phyloP scores from a whole-genome alignment of 2,888 invertebrate genomes.

The Trimorus sp. region DNA sequence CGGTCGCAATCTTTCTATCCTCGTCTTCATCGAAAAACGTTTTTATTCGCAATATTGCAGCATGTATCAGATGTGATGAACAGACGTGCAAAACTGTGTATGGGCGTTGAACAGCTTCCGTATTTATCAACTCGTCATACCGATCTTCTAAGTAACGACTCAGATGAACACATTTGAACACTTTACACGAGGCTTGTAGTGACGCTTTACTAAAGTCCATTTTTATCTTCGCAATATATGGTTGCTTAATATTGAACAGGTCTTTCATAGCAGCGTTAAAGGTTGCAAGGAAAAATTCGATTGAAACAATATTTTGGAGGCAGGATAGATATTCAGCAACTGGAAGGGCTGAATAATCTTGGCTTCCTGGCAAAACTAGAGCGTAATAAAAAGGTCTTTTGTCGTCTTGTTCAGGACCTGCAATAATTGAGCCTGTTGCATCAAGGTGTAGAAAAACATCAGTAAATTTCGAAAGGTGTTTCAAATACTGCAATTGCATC shows the following conservation, averaged over 20 bases:
- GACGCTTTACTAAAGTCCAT: slow-evolving; percentile 29
- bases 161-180: slow-evolving; percentile 20
- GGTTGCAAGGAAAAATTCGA: slow-evolving; percentile 4
- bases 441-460: slow-evolving; percentile 40
- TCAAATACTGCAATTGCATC: slow-evolving; percentile 27
- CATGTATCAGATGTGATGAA: slow-evolving; percentile 45
- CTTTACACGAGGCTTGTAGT: slow-evolving; percentile 17
- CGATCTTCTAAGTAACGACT: slow-evolving; percentile 16
- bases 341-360: slow-evolving; percentile 16
- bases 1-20: slow-evolving; percentile 1
- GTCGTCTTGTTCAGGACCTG: slow-evolving; percentile 7
- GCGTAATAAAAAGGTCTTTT: slow-evolving; percentile 32
- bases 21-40: slow-evolving; percentile 12
- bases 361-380: slow-evolving; percentile 9
- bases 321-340: slow-evolving; percentile 36
- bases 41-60: slow-evolving; percentile 32
- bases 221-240: slow-evolving; percentile 20
- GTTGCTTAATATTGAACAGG: neutral
- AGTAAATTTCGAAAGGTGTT: slow-evolving; percentile 4
- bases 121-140: slow-evolving; percentile 13
- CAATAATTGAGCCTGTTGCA: slow-evolving; percentile 4
- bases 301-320: neutral
- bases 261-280: slow-evolving; percentile 16
- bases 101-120: neutral
- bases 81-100: slow-evolving; percentile 48